Evolutionary conservation across 2,113 vertebrate genomes (phyloP).

Genomic region (Isurus oxyrinchus): DNA sequence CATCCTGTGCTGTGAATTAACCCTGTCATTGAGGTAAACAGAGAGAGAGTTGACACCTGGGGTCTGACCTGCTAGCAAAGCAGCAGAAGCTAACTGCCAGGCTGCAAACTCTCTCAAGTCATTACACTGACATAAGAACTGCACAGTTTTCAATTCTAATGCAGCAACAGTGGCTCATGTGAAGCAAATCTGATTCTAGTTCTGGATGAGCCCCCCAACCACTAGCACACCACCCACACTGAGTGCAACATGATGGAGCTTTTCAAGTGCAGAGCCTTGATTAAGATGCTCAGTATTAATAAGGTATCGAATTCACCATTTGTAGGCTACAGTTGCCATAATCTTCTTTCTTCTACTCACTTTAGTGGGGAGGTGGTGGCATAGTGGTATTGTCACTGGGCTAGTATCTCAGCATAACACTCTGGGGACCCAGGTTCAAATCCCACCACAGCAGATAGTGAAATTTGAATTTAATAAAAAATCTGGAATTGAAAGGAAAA

Average conservation of each 20-base stretch:
- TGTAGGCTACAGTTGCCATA: neutral
- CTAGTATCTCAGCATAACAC: too few species aligned
- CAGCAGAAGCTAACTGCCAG: neutral
- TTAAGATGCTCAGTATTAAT: neutral
- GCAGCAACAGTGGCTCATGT: neutral
- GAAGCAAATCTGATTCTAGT: neutral
- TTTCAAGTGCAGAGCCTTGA: neutral
- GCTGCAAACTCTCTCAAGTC: neutral
- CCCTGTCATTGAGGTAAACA: neutral
- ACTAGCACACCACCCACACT: neutral
- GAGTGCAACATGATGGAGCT: neutral
- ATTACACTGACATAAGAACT: neutral
- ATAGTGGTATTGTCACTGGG: too few species aligned
- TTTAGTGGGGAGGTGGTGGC: too few species aligned
- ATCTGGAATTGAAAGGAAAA: too few species aligned
- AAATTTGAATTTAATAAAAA: too few species aligned
- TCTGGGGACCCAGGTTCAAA: too few species aligned
- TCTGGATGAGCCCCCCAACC: neutral
- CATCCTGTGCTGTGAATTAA: neutral
- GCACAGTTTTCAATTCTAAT: neutral
- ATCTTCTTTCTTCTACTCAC: neutral
- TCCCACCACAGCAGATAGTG: too few species aligned
- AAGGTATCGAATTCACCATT: neutral
- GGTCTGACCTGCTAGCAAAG: neutral
- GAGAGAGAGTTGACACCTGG: neutral